phyloP scores from a whole-genome alignment of 2,113 vertebrate genomes.

The Alethe castanea region DNA sequence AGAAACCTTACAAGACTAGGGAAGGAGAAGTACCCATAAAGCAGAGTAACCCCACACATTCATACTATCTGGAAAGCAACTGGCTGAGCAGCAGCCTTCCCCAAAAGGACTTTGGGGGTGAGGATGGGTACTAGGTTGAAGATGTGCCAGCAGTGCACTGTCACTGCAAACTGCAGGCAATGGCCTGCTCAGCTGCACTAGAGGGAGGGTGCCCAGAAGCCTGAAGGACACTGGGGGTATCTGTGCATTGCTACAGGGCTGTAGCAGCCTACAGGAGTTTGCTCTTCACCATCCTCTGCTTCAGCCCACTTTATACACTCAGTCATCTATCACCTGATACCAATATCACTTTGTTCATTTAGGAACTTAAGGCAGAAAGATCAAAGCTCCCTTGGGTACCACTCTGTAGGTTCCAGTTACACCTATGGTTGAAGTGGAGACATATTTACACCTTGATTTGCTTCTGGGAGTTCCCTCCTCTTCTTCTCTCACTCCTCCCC shows the following conservation, averaged over 20 bases:
- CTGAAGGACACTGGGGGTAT: not conserved
- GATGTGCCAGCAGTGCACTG: not conserved
- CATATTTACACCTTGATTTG: not conserved
- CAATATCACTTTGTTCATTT: not conserved
- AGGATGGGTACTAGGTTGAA: not conserved
- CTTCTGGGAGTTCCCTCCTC: not conserved
- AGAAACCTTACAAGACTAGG: not conserved
- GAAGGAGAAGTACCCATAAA: not conserved
- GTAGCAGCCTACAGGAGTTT: not conserved
- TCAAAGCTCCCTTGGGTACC: slow-evolving; percentile 21
- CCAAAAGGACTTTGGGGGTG: not conserved
- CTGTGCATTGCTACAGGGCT: not conserved
- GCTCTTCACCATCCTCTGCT: not conserved
- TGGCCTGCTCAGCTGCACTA: not conserved
- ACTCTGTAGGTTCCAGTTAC: slow-evolving; percentile 30
- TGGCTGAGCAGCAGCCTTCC: not conserved
- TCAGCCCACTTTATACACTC: not conserved
- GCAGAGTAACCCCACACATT: not conserved
- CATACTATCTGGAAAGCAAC: not conserved
- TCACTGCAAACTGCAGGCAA: not conserved
- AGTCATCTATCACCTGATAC: not conserved
- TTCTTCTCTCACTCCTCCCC: not conserved
- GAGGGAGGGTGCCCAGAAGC: not conserved
- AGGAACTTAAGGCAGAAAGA: not conserved
- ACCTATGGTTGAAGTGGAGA: not conserved